Conservation (phyloP, 2,888 invertebrate genomes). For the Hypomecis atomaria region DNA sequence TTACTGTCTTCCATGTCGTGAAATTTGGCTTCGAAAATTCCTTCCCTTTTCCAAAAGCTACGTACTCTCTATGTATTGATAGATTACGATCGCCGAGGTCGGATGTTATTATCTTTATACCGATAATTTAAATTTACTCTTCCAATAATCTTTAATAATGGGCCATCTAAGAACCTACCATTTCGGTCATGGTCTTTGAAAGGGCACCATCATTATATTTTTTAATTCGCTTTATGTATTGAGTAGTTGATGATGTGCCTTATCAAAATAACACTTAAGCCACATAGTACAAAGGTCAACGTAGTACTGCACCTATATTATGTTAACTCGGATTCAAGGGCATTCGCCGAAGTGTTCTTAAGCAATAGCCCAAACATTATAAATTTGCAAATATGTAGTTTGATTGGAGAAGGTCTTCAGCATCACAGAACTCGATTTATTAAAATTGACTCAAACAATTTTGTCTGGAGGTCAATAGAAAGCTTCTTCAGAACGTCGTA, state of each 20-base stretch:
- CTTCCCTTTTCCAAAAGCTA: too few relatives aligned
- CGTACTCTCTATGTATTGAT: background rate
- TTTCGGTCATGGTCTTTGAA: constrained; percentile 11
- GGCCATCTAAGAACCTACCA: background rate
- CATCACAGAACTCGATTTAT: constrained; percentile 15
- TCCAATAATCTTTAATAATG: background rate
- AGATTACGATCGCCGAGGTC: background rate
- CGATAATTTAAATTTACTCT: too few relatives aligned
- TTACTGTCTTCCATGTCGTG: too few relatives aligned
- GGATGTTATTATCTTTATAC: background rate
- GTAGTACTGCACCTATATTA: constrained; percentile 15
- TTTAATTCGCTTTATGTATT: background rate
- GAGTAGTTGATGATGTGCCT: constrained; percentile 1
- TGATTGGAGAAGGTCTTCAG: constrained; percentile 20
- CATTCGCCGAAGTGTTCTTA: constrained; percentile 13
- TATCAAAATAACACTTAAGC: constrained; percentile 15
- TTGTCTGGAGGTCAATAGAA: constrained; percentile 32
- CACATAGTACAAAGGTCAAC: constrained; percentile 15
- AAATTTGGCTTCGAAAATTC: too few relatives aligned
- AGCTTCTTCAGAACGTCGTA: constrained; percentile 19
- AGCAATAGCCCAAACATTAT: constrained; percentile 21
- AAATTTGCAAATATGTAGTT: constrained; percentile 33
- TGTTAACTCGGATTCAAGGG: constrained; percentile 28
- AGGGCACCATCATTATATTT: constrained; percentile 9
- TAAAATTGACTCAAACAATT: constrained; percentile 19